phyloP scores from a whole-genome alignment of 2,888 invertebrate genomes.

The Lepetodrilus schrolli region DNA sequence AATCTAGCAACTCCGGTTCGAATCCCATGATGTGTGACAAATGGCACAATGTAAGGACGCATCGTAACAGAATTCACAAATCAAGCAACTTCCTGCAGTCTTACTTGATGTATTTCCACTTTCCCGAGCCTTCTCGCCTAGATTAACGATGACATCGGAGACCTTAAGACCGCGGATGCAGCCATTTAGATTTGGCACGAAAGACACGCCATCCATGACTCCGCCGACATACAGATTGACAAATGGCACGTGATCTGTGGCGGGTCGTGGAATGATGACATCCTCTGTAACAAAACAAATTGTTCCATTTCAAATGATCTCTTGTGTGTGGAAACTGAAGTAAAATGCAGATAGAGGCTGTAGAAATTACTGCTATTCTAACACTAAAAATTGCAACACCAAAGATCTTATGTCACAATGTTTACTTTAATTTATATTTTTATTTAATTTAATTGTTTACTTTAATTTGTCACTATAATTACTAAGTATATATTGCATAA shows the following conservation, averaged over 20 bases:
- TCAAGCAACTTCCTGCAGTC: too few species aligned
- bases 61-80: too few species aligned
- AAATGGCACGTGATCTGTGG: slow-evolving; percentile 41
- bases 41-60: too few species aligned
- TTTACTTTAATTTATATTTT: too few species aligned
- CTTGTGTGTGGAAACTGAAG: too few species aligned
- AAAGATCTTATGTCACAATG: too few species aligned
- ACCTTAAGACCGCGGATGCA: slow-evolving; percentile 66
- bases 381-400: not conserved
- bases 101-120: slow-evolving; percentile 34
- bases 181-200: slow-evolving; percentile 51
- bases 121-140: slow-evolving; percentile 45
- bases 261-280: slow-evolving; percentile 47
- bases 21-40: too few species aligned
- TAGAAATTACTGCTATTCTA: not conserved
- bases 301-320: not conserved
- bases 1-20: too few species aligned
- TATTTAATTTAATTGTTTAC: too few species aligned
- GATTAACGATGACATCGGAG: slow-evolving; percentile 50
- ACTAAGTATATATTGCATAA: too few species aligned
- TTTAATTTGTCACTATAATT: too few species aligned
- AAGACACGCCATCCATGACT: slow-evolving; percentile 42
- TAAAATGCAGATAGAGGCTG: not conserved
- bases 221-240: slow-evolving; percentile 64
- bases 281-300: slow-evolving; percentile 42